Evolutionary conservation across 2,888 invertebrate genomes (phyloP), one percentile per base, ranked within the genome.

Genomic region (Clanis bilineata): DNA sequence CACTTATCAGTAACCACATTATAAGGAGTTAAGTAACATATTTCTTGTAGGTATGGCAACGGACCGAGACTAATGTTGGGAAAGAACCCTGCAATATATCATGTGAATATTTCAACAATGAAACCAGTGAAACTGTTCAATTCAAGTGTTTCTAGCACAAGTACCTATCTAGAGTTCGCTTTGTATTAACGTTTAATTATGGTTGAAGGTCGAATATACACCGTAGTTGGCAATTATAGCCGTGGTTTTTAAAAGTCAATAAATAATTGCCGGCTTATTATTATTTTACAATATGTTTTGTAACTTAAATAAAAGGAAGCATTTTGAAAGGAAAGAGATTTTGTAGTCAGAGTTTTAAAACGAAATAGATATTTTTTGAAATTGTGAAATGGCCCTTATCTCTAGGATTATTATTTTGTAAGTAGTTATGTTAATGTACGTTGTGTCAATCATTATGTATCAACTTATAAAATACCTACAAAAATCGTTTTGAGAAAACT

Each of bases 21-120:
- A n/a, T 51, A 32, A 51, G 18, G 28, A 10, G 32, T 51, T 51
- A 32, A 18, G 51, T 51, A 51, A 32, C 23, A 6, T 28, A 28
- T 51, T 51, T 51, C 22, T 51, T 51, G 51, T 51, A 51, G 1
- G 45, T 45, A 51, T 32, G 32, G 51, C 51, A 51, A 32, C 32
- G 51, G 18, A 51, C 51, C 51, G 51, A 32, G 32, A 51, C 51
- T 18, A 51, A 23, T n/a, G 32, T 51, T 51, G 51, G 32, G 51
- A 51, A 51, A 51, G 28, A 32, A 28, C 51, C 51, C 51, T 51
- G 51, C 28, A 51, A 51, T 10, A 51, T 32, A 32, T 51, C 51
- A 51, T 51, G 51, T 51, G 32, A 51, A 51, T 51, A 28, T 51
- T 28, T 15, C 32, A 51, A 51, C 51, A 51, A 51, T 28, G 47